Evolutionary conservation across 2,888 invertebrate genomes (phyloP), one percentile per base, ranked within the genome.

Genomic region (Malthinus seriepunctatus): DNA sequence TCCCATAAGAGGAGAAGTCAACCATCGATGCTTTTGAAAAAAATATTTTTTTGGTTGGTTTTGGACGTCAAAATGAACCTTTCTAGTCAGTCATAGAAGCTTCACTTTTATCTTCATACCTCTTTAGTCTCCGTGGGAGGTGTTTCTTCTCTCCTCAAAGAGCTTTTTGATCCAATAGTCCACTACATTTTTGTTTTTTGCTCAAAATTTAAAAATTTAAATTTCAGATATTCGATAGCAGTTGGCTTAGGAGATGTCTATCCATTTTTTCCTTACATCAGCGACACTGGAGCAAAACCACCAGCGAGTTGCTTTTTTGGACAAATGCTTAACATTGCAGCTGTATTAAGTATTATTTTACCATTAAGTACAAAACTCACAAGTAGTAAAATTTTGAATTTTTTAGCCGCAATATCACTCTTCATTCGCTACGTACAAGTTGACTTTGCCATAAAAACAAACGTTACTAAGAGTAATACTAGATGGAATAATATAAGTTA

Each of bases 231-330:
- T 66, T 79, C 82, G 54, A 83, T 85, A 34, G 85, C 88, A 3
- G 85, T 87, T 1, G 66, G 82, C 14, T 77, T 83, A 67, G 84
- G 83, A 32, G 87, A 87, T 76, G 87, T 87, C 42, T 85, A 85
- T 34, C 83, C 85, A 46, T 80, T 83, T 48, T 85, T 88, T 64
- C 88, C 89, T 0, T 89, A 88, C 70, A 89, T 89, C 62, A 88
- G 88, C 58, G 86, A 86, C 71, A 85, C 86, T 7, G 89, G 88
- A 1, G 83, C 89, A 2, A 81, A 84, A 63, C 81, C 86, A 0
- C 90, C 90, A 2, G 90, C 90, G 72, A 88, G 88, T 73, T 90
- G 89, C 73, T 82, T 89, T 49, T 91, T 91, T 75, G 86, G 86
- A 0, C 87, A 88, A 74, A 77, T 88, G 3, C 80, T 90, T 32